Evolutionary conservation across 1,140 invertebrate species (phyloP).

Genomic region (Drosophila subobscura): DNA sequence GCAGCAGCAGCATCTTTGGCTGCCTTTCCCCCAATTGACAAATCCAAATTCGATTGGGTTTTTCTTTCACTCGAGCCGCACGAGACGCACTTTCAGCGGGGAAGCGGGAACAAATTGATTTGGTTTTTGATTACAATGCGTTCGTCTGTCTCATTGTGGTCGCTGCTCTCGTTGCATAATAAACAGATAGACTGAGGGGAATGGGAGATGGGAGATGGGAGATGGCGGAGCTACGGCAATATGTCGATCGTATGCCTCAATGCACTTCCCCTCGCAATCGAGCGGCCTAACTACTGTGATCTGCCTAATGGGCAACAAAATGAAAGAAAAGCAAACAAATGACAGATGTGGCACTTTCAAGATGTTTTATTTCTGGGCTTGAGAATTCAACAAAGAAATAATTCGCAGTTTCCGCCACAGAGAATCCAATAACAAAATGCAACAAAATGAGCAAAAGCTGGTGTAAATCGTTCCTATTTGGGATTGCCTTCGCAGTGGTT

Average conservation of each 20-base stretch:
- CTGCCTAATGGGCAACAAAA: no score
- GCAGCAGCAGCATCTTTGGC: constrained; percentile 10
- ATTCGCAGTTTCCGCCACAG: no score
- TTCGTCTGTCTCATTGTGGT: constrained; percentile 6
- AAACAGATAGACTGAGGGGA: constrained; percentile 4
- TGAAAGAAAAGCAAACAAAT: neutral
- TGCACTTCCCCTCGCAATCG: constrained; percentile 26
- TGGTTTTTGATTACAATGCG: constrained; percentile 58
- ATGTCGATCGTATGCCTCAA: constrained; percentile 5
- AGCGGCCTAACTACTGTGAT: neutral
- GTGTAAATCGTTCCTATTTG: neutral
- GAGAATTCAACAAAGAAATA: no score
- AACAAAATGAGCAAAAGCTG: no score
- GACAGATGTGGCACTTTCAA: no score
- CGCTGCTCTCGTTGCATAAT: constrained; percentile 59
- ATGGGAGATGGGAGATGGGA: neutral
- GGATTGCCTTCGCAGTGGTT: neutral
- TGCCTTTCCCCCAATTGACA: constrained; percentile 26
- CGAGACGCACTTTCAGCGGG: constrained; percentile 17
- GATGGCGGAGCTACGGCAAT: constrained; percentile 19
- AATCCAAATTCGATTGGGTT: constrained; percentile 21
- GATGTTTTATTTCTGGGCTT: no score
- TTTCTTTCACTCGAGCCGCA: constrained; percentile 31
- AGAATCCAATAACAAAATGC: no score
- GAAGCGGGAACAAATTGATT: constrained; percentile 32